These are phyloP conservation scores for Zeuzera pyrina DNA, from an alignment of 2,888 invertebrate species.

Conservation along the genomic window DNA sequence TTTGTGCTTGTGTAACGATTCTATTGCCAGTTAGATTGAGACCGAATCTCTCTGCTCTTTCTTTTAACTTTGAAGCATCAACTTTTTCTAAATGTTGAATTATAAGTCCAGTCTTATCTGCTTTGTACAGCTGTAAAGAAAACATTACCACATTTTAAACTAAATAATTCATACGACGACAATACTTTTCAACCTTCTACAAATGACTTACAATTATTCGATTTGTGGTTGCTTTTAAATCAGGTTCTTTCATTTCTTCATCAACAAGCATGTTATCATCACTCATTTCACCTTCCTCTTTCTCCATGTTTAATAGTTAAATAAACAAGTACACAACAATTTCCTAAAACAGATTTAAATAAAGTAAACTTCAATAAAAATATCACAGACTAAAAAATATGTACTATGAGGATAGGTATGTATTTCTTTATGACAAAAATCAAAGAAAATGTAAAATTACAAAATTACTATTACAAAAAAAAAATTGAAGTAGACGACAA, in stretches of 20 bases:
- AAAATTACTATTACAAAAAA: too few relatives aligned
- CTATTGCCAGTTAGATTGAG: constrained; percentile 53
- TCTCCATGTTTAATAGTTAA: constrained; percentile 47
- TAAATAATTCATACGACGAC: neutral
- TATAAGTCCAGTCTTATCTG: constrained; percentile 42
- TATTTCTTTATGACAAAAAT: too few relatives aligned
- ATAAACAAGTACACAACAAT: too few relatives aligned
- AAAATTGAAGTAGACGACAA: too few relatives aligned
- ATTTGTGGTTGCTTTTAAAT: constrained; percentile 31
- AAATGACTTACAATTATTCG: neutral
- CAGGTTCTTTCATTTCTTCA: constrained; percentile 25
- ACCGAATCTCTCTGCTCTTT: constrained; percentile 60
- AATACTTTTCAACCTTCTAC: neutral
- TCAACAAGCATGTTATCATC: constrained; percentile 57
- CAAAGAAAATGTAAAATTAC: too few relatives aligned
- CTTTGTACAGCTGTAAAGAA: constrained; percentile 39
- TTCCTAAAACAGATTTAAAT: too few relatives aligned
- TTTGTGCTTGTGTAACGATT: constrained; percentile 57
- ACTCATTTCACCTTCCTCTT: constrained; percentile 68
- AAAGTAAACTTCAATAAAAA: too few relatives aligned
- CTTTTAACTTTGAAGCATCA: constrained; percentile 56
- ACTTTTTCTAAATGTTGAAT: constrained; percentile 50
- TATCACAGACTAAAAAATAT: too few relatives aligned
- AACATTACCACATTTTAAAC: constrained; percentile 4
- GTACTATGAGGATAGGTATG: too few relatives aligned